Conservation (phyloP, 2,888 invertebrate genomes). For the Tiphia femorata region DNA sequence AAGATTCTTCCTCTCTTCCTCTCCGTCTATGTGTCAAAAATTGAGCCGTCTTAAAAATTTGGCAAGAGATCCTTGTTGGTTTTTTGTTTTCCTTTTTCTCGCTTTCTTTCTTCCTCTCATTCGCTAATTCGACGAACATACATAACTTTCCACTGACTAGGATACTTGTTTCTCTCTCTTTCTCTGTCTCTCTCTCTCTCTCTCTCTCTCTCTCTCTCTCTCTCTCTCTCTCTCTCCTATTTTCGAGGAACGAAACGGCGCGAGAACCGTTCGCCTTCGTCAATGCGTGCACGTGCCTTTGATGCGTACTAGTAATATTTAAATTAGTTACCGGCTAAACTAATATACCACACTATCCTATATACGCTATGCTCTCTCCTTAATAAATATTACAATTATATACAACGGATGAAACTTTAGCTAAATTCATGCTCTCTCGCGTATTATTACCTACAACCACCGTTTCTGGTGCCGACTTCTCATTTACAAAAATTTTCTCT, state of each 20-base stretch:
- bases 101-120: constrained; percentile 14
- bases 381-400: constrained; percentile 68
- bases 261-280: constrained; percentile 8
- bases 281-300: constrained; percentile 30
- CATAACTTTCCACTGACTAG: constrained; percentile 60
- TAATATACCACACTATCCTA: constrained; percentile 47
- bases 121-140: constrained; percentile 25
- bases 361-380: constrained; percentile 52
- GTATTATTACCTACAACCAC: constrained; percentile 18
- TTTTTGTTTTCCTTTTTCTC: constrained; percentile 18
- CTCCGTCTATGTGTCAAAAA: constrained; percentile 34
- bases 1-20: constrained; percentile 32
- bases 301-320: constrained; percentile 40
- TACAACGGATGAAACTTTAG: constrained; percentile 53
- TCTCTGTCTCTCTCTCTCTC: too few relatives aligned
- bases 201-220: too few relatives aligned
- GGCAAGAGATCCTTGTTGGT: constrained; percentile 55
- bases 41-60: constrained; percentile 59
- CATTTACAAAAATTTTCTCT: constrained; percentile 1
- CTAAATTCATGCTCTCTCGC: constrained; percentile 30
- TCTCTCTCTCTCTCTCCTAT: too few relatives aligned
- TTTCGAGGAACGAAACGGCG: too few relatives aligned
- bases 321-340: constrained; percentile 42
- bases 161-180: constrained; percentile 49
- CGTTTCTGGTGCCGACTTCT: too few relatives aligned